These are phyloP conservation scores for Drosophila tani DNA, from an alignment of 1,140 invertebrate genomes.

Conservation along the genomic window DNA sequence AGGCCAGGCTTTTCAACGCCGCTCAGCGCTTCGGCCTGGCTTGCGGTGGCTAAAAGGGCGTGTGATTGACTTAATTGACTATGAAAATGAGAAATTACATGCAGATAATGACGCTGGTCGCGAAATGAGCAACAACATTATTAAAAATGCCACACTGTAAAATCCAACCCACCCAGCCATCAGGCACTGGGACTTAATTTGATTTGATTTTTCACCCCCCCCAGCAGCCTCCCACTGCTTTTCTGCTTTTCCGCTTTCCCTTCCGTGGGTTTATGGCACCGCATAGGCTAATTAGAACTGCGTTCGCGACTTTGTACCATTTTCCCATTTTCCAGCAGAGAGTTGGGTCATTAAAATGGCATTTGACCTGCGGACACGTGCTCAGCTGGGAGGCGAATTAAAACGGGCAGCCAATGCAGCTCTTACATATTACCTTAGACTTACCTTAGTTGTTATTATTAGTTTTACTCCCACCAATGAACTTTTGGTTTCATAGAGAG, in stretches of 20 bases:
- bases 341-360: conserved; percentile 70
- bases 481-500: background rate
- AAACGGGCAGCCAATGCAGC: background rate
- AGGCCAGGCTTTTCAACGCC: conserved; percentile 13
- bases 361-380: conserved; percentile 66
- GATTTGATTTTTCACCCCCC: conserved; percentile 71
- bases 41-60: conserved; percentile 84
- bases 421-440: background rate
- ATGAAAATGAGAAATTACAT: conserved; percentile 85
- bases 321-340: conserved; percentile 19
- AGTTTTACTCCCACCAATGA: too few species aligned
- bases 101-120: conserved; percentile 78
- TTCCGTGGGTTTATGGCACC: conserved; percentile 67
- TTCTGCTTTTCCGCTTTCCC: conserved; percentile 9
- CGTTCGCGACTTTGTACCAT: conserved; percentile 57
- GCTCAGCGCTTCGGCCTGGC: conserved; percentile 19
- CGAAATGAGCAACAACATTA: conserved; percentile 77
- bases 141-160: conserved; percentile 47
- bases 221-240: conserved; percentile 18
- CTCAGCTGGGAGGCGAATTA: conserved; percentile 19
- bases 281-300: conserved; percentile 74
- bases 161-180: conserved; percentile 49
- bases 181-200: conserved; percentile 72
- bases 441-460: too few species aligned
- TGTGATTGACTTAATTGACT: conserved; percentile 85